phyloP scores from a whole-genome alignment of 2,113 vertebrate species.

The Anas platyrhynchos region DNA sequence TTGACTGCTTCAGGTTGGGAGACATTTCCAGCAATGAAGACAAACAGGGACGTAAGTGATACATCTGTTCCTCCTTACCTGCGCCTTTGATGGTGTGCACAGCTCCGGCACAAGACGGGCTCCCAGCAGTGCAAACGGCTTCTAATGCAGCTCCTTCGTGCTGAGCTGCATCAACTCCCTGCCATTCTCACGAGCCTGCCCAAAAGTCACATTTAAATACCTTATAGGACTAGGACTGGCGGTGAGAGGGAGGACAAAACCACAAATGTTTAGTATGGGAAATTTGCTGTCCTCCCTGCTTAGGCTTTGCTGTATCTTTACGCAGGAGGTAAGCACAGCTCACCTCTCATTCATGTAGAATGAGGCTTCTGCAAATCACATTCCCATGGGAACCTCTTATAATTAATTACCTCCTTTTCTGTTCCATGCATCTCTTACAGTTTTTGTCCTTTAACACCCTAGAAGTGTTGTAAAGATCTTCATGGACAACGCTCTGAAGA shows the following conservation, averaged over 20 bases:
- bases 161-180: not conserved
- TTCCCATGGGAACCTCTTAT: not conserved
- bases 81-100: fast-evolving
- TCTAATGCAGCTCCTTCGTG: not conserved
- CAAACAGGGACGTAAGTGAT: not conserved
- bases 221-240: not conserved
- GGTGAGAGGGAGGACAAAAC: not conserved
- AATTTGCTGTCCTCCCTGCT: not conserved
- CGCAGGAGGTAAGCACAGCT: not conserved
- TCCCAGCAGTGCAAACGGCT: not conserved
- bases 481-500: not conserved
- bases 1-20: not conserved
- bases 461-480: not conserved
- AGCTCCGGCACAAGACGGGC: not conserved
- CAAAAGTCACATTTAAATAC: not conserved
- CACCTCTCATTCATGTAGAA: not conserved
- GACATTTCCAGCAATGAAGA: not conserved
- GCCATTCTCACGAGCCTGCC: fast-evolving
- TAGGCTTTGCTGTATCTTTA: fast-evolving
- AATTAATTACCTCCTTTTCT: not conserved
- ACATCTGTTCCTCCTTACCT: not conserved
- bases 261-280: not conserved
- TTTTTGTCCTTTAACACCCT: not conserved
- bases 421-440: not conserved
- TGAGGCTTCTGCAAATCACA: not conserved